phyloP scores from a whole-genome alignment of 2,888 invertebrate genomes.

The Scaeva pyrastri region DNA sequence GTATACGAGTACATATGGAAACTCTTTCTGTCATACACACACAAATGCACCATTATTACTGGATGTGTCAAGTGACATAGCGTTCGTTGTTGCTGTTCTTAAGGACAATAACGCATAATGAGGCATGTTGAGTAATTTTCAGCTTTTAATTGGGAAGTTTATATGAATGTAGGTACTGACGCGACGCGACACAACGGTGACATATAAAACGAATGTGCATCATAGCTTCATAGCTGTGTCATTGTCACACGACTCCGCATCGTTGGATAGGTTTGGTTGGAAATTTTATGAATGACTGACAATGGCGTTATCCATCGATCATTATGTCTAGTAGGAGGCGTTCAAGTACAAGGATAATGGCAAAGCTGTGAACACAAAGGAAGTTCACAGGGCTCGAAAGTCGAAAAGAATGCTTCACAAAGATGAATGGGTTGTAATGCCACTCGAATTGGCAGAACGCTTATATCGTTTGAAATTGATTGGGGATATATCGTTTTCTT shows the following conservation, averaged over 20 bases:
- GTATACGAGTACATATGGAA: not conserved
- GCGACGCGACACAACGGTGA: not conserved
- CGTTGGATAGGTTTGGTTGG: slow-evolving; percentile 5
- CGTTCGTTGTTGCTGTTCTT: slow-evolving; percentile 17
- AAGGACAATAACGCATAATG: slow-evolving; percentile 59
- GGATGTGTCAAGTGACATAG: slow-evolving; percentile 27
- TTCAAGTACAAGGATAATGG: slow-evolving; percentile 60
- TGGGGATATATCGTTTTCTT: not conserved
- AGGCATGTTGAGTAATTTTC: slow-evolving; percentile 53
- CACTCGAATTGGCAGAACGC: slow-evolving; percentile 34
- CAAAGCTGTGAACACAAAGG: slow-evolving; percentile 29
- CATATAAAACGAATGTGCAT: slow-evolving; percentile 5
- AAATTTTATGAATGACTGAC: slow-evolving; percentile 56
- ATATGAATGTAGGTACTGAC: slow-evolving; percentile 4
- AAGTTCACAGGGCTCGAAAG: slow-evolving; percentile 1
- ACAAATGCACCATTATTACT: not conserved
- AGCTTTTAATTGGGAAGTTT: slow-evolving; percentile 62
- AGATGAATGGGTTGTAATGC: slow-evolving; percentile 30
- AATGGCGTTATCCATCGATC: slow-evolving; percentile 55
- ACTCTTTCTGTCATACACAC: not conserved
- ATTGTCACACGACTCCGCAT: not conserved
- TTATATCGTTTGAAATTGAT: slow-evolving; percentile 10
- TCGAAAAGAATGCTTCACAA: slow-evolving; percentile 11
- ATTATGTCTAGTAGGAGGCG: slow-evolving; percentile 44
- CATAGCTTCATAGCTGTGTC: slow-evolving; percentile 7